Percentiles rank a stretch among this genome's conserved stretches.
Evolutionary conservation across 2,797 vertebrate species (phyloP).

Genomic region (Miichthys miiuy): DNA sequence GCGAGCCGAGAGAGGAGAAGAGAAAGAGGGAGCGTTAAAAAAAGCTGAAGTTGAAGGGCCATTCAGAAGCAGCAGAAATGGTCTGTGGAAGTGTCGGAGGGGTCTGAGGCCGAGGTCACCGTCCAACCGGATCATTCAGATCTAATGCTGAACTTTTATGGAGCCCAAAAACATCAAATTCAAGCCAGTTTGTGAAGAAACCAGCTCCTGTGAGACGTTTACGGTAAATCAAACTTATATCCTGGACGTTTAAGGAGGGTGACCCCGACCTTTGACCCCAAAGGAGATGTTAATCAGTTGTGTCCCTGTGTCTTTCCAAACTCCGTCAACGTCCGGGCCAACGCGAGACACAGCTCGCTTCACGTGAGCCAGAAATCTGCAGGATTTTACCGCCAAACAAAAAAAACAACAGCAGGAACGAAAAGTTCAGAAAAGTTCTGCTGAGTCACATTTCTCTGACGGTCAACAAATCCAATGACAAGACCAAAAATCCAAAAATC

Average conservation of each 20-base stretch:
- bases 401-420: neutral
- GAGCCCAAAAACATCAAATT: too few species aligned
- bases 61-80: slow-evolving; percentile 66
- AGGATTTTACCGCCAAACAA: slow-evolving; percentile 7
- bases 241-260: neutral
- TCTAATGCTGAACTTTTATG: neutral
- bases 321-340: slow-evolving; percentile 2
- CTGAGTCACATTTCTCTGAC: neutral
- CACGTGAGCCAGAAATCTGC: slow-evolving; percentile 9
- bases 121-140: neutral
- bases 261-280: slow-evolving; percentile 73
- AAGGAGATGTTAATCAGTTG: slow-evolving; percentile 36
- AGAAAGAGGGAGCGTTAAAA: slow-evolving; percentile 37
- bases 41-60: slow-evolving; percentile 53
- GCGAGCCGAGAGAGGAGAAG: slow-evolving; percentile 41
- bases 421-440: neutral
- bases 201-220: too few species aligned
- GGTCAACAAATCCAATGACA: neutral
- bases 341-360: neutral
- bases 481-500: neutral
- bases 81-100: slow-evolving; percentile 70
- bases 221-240: too few species aligned
- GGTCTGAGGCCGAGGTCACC: slow-evolving; percentile 69
- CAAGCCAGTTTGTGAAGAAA: neutral
- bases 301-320: slow-evolving; percentile 73